Evolutionary conservation across 1,140 invertebrate genomes (phyloP), one percentile per base, ranked within the genome.

Genomic region (Drosophila neocordata): DNA sequence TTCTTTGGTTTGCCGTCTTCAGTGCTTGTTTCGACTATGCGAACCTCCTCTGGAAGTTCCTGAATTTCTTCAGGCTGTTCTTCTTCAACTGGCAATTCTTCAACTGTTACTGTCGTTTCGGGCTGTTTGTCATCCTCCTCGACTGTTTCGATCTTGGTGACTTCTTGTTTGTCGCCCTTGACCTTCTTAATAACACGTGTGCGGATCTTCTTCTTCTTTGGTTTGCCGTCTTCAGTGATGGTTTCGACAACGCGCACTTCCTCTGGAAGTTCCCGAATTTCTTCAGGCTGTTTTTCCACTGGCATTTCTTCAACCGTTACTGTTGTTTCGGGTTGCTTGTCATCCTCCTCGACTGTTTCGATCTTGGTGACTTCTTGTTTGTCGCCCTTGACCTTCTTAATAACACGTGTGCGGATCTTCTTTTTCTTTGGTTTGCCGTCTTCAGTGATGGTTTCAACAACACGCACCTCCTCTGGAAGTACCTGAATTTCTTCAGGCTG

Each of bases 91-190:
- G 67, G 53, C 20, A 38, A 65, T 74, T 90, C 65, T 44, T 60
- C 74, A 1, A 74, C 73, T 20, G 66, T 76, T 0, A 91, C 76
- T 6, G 75, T 81, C 4, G 74, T 91, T 2, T 89, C 67, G 0
- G 92, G 89, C 20, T 52, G 73, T 44, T 92, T 81, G 51, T 80
- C 84, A 59, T 92, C 89, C 67, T 92, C 84, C 70, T 92, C 79
- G 15, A 92, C 65, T 1, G 78, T 87, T 18, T 82, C 77, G 12
- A 89, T 88, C 71, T 92, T 90, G 15, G 88, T 90, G 7, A 90
- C 72, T 65, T 91, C 71, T 71, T 92, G 68, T 62, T 90, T 89
- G 8, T 82, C 71, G 9, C 77, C 89, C 48, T 78, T 91, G 41
- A 81, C 77, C 69, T 82, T 88, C 41, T 82, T 89, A 12, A 88